phyloP scores from a whole-genome alignment of 2,113 vertebrate species.

The Ochotona curzoniae region DNA sequence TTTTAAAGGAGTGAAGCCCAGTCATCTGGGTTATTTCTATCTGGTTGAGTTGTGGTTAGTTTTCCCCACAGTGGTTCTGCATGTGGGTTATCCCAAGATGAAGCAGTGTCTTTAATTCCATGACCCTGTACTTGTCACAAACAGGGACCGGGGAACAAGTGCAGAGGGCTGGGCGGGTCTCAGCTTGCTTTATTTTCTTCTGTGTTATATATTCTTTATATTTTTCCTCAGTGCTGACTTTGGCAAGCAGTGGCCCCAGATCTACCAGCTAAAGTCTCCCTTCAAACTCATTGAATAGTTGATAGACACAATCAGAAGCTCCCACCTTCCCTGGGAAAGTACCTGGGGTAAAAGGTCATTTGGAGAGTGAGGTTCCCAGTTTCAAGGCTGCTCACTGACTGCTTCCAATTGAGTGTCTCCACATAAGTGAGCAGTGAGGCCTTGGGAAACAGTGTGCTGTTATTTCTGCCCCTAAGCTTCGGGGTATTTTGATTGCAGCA shows the following conservation, averaged over 20 bases:
- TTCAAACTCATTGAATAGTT: not conserved
- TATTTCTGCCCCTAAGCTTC: not conserved
- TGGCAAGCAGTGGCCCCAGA: not conserved
- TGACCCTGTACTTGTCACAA: not conserved
- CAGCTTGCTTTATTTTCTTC: not conserved
- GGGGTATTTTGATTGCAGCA: not conserved
- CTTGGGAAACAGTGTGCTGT: not conserved
- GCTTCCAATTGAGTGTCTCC: accelerated
- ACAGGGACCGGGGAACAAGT: not conserved
- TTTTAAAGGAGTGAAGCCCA: not conserved
- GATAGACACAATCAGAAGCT: not conserved
- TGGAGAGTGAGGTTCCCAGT: not conserved
- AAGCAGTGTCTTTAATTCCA: too few species aligned
- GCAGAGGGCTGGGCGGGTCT: too few species aligned
- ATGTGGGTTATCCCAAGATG: not conserved
- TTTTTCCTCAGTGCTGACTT: not conserved
- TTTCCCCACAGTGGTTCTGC: not conserved
- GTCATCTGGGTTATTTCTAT: not conserved
- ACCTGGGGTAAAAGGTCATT: not conserved
- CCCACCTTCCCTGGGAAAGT: not conserved
- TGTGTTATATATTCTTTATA: not conserved
- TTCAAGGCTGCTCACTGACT: not conserved
- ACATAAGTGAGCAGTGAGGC: not conserved
- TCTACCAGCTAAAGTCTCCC: not conserved
- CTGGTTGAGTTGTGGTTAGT: not conserved